Base-by-base conservation (phyloP, 92 coral and sea anemone species). In the Epizoanthus fatuus region DNA sequence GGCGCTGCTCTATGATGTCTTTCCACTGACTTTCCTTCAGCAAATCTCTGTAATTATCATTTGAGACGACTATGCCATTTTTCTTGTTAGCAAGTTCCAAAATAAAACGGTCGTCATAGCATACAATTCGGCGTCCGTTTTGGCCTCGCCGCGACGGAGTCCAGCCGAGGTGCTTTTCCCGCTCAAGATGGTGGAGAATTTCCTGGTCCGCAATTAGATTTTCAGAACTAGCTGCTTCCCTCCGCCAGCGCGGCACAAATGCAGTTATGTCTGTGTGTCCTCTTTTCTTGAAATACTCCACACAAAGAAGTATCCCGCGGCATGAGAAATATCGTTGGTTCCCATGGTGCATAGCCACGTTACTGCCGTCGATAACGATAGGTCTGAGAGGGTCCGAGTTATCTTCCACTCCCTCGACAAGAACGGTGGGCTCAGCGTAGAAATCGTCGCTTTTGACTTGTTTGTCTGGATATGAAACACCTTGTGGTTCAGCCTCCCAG, bases 261-360 rank as follows among this genome's bases (percentile, higher is more conserved):
- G 92, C 99, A 16, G 95, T 95, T 55, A 97, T 92, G 45, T 95
- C 96, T 37, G n/a, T 93, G 76, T 95, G 97, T 3, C 99, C 99
- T 83, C 99, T 83, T 66, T 73, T 51, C 47, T 75, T 52, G 58
- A 97, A 97, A 81, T 87, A 95, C 22, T 90, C 90, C 59, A 97
- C 98, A 80, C 98, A 95, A 39, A 97, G 88, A 19, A 74, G 69
- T 53, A 97, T 97, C 10, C 99, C 99, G 5, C 90, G 95, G 81
- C 98, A 95, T 1, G 99, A 97, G 83, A 97, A 97, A 3, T 86
- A 81, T 38, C 70, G 81, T 79, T 97, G 98, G 35, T 95, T 93
- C 1, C 99, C 99, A 60, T 97, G 99, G 64, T 87, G 85, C 99
- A 97, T 97, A 7, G 99, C 99, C 52, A 97, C 99, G 63, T 97